Conservation (phyloP, 1,140 invertebrate genomes). For the Diachasma alloeum region DNA sequence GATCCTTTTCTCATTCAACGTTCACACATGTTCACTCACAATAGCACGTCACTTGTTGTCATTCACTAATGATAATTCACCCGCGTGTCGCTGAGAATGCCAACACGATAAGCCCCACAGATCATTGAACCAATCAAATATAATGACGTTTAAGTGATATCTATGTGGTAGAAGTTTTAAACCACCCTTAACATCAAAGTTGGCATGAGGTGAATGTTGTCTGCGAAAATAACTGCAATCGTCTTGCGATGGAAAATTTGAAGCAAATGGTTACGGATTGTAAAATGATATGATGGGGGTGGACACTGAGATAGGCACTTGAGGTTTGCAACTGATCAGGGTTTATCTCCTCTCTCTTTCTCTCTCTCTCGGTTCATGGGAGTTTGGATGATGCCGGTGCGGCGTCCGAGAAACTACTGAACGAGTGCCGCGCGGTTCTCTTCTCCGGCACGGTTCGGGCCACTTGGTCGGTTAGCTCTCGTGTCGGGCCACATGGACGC, state of each 20-base stretch:
- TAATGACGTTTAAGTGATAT: neutral
- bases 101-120: neutral
- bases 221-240: neutral
- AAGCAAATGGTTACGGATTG: neutral
- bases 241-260: neutral
- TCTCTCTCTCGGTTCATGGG: constrained; percentile 30
- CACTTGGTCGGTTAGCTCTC: constrained; percentile 35
- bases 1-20: neutral
- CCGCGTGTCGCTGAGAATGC: neutral
- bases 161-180: neutral
- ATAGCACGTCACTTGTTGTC: neutral
- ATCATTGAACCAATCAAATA: neutral
- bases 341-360: constrained; percentile 22
- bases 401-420: constrained; percentile 65
- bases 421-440: constrained; percentile 59
- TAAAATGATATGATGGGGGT: neutral
- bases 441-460: constrained; percentile 54
- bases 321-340: neutral
- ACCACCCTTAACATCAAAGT: no score
- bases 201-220: neutral
- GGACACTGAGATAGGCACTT: neutral
- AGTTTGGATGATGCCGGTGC: constrained; percentile 61
- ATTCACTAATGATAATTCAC: neutral
- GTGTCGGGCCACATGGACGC: constrained; percentile 8
- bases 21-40: neutral